Conservation (phyloP, 2,888 invertebrate species). For the Zootermopsis nevadensis region DNA sequence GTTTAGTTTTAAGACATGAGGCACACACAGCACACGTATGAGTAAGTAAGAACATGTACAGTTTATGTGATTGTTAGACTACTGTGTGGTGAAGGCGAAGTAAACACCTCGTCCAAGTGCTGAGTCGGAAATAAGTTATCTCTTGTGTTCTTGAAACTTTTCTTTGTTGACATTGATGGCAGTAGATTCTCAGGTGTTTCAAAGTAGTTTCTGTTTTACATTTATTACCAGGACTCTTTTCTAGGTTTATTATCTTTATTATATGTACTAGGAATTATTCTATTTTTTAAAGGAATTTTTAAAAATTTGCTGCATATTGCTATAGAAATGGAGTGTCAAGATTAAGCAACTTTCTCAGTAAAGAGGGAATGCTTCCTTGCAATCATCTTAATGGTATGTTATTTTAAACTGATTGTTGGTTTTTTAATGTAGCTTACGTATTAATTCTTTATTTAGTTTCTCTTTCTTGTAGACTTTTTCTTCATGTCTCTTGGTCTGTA, state of each 20-base stretch:
- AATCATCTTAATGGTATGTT: background rate
- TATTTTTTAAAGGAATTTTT: background rate
- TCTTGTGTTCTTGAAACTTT: background rate
- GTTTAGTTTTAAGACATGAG: slow-evolving; percentile 52
- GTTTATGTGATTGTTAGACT: background rate
- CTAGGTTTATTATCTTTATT: no score
- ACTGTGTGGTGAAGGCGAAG: background rate
- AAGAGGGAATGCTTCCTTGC: slow-evolving; percentile 5
- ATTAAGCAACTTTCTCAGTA: background rate
- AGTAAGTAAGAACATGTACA: slow-evolving; percentile 50
- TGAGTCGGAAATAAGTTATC: background rate
- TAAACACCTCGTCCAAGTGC: background rate
- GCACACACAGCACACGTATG: slow-evolving; percentile 50
- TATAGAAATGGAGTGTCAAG: background rate
- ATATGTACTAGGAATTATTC: background rate
- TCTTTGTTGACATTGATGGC: background rate
- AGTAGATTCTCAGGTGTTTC: background rate
- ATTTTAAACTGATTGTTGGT: background rate
- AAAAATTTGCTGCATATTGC: background rate
- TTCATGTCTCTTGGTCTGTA: no score
- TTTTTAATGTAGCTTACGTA: no score
- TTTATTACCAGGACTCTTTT: background rate
- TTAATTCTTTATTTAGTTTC: no score
- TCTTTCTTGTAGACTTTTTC: no score
- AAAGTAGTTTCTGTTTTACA: background rate